Evolutionary conservation across 2,797 vertebrate species (phyloP).

Genomic region (Pyrocephalus nanus): DNA sequence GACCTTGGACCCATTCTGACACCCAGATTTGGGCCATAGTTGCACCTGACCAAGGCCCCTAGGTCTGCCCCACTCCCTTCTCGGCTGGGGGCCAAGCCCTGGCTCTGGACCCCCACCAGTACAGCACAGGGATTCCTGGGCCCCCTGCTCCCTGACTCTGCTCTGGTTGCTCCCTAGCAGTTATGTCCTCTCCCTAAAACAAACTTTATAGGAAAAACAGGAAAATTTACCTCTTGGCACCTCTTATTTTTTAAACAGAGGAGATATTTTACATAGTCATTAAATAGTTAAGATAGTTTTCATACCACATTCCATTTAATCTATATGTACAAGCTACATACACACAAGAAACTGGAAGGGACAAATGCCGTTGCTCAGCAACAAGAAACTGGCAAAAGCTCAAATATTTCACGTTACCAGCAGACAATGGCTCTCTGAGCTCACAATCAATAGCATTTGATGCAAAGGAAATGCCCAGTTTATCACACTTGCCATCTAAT

Average conservation of each 20-base stretch:
- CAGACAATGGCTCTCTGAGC: constrained; percentile 51
- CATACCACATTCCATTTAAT: constrained; percentile 39
- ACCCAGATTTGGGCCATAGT: background rate
- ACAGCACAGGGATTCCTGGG: fast-evolving
- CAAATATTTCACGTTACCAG: constrained; percentile 44
- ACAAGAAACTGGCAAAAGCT: constrained; percentile 66
- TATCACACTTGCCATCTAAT: constrained; percentile 45
- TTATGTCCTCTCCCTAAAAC: background rate
- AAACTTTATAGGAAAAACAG: background rate
- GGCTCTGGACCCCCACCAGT: fast-evolving
- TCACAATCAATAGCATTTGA: constrained; percentile 62
- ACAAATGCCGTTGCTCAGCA: constrained; percentile 70
- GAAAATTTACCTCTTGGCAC: background rate
- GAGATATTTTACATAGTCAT: background rate
- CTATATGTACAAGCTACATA: constrained; percentile 43
- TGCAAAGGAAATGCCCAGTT: constrained; percentile 60
- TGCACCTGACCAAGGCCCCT: too few relatives aligned
- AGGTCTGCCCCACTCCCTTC: fast-evolving
- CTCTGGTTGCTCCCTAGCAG: background rate
- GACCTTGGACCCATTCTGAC: background rate
- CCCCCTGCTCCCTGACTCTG: fast-evolving
- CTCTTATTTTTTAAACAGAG: background rate
- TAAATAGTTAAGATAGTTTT: constrained; percentile 56
- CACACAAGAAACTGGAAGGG: constrained; percentile 52
- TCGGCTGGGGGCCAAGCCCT: background rate